phyloP scores from a whole-genome alignment of 2,113 vertebrate species.

The Hippocampus barbouri region DNA sequence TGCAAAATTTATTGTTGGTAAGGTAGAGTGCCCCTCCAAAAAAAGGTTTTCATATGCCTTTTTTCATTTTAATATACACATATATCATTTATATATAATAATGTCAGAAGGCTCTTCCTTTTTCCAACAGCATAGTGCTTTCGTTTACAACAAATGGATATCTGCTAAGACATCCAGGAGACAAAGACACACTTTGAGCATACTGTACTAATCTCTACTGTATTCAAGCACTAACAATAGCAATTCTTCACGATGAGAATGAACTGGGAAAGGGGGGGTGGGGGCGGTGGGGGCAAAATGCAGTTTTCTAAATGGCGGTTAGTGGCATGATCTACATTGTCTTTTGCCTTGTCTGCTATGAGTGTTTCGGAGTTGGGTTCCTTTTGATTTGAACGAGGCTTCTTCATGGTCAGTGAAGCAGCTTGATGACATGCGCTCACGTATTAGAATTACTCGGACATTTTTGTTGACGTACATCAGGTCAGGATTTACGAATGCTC shows the following conservation, averaged over 20 bases:
- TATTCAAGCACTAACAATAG: slow-evolving; percentile 70
- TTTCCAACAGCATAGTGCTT: slow-evolving; percentile 83
- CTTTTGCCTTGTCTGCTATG: background rate
- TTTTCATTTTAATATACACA: slow-evolving; percentile 70
- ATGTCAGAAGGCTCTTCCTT: slow-evolving; percentile 79
- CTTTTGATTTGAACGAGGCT: background rate
- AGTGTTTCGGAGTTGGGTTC: background rate
- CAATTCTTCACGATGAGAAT: slow-evolving; percentile 30
- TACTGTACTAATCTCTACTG: slow-evolving; percentile 63
- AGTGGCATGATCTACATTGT: background rate
- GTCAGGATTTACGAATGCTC: background rate
- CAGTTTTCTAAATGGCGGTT: background rate
- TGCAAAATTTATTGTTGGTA: slow-evolving; percentile 85
- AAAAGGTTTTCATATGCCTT: slow-evolving; percentile 72
- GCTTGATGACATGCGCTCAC: background rate
- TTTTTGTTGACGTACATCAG: slow-evolving; percentile 4
- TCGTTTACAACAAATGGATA: slow-evolving; percentile 78
- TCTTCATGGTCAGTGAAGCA: background rate
- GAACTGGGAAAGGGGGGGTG: background rate
- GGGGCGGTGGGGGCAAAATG: slow-evolving; percentile 50
- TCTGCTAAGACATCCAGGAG: slow-evolving; percentile 73
- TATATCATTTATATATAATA: slow-evolving; percentile 80
- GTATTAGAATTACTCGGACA: background rate
- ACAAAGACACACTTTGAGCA: slow-evolving; percentile 70
- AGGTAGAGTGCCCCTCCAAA: slow-evolving; percentile 74